Evolutionary conservation across 2,113 vertebrate species (phyloP), one percentile per base, ranked within the genome.

Genomic region (Buteo buteo): DNA sequence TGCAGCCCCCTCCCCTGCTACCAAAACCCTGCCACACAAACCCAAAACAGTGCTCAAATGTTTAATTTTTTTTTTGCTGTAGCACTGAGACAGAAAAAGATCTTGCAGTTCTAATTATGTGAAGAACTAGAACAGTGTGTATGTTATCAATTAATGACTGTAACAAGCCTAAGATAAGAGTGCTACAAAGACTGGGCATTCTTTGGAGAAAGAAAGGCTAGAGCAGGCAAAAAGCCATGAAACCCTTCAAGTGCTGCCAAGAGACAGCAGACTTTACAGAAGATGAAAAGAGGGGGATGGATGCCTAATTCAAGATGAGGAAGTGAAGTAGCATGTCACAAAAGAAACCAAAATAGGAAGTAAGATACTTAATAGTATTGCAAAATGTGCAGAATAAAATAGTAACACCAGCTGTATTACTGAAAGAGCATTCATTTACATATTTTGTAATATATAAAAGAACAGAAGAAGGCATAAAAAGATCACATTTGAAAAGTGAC

Each of bases 221-320:
- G 29, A 57, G 57, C 73, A 89, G 81, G 70, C 81, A 91, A 32
- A 91, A 76, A 95, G 84, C 78, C 65, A 76, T 87, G 34, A 87
- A 95, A 79, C 18, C 34, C 93, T 94, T 90, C 47, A 81, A 89
- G 47, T 87, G 59, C 86, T 95, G 77, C 91, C 93, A 96, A 85
- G 81, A 96, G 81, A 81, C 45, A 12, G n/a, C 55, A 77, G 86
- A 79, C 52, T 93, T 84, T 40, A 80, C 34, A 57, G 70, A 76
- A 90, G 38, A 87, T 85, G 86, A 87, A 96, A 96, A 69, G 70
- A 87, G 65, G 9, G 45, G 49, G 26, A 52, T 76, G 62, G 77
- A 55, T 95, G 77, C 42, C 69, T 81, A 67, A 84, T 71, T 95
- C 59, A 57, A 45, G 61, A 78, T 20, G 25, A 95, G 62, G 70